Evolutionary conservation across 2,113 vertebrate species (phyloP).

Genomic region (Saccopteryx leptura): DNA sequence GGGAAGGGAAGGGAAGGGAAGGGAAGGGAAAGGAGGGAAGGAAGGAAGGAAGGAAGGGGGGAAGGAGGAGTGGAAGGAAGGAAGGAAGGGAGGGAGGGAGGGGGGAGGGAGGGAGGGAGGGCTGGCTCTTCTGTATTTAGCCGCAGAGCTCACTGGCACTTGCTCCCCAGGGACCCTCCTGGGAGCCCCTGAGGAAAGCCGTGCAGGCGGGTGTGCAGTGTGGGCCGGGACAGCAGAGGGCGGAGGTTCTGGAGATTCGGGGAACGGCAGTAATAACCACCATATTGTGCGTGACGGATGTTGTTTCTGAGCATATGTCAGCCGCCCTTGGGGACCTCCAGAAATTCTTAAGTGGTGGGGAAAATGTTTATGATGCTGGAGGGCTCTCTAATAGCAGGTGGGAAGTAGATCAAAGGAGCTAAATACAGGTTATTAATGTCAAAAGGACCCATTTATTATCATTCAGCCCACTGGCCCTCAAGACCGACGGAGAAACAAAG

Average conservation of each 20-base stretch:
- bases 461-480: neutral
- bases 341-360: neutral
- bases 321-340: neutral
- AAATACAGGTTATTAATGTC: neutral
- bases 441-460: slow-evolving; percentile 17
- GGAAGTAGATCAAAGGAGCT: neutral
- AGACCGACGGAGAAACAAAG: neutral
- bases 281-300: neutral
- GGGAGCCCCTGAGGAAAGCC: too few species aligned
- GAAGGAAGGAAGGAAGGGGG: neutral
- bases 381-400: neutral
- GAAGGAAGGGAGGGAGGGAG: too few species aligned
- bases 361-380: neutral
- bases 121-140: neutral
- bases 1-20: too few species aligned
- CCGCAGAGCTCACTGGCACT: neutral
- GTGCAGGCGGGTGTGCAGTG: too few species aligned
- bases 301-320: neutral
- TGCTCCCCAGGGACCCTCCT: too few species aligned
- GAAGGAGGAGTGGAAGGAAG: accelerated
- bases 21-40: neutral
- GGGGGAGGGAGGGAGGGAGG: neutral
- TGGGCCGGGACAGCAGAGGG: accelerated
- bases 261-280: neutral
- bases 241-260: neutral